These are phyloP conservation scores for Lonchura striata DNA, from an alignment of 2,113 vertebrate genomes.

Conservation along the genomic window DNA sequence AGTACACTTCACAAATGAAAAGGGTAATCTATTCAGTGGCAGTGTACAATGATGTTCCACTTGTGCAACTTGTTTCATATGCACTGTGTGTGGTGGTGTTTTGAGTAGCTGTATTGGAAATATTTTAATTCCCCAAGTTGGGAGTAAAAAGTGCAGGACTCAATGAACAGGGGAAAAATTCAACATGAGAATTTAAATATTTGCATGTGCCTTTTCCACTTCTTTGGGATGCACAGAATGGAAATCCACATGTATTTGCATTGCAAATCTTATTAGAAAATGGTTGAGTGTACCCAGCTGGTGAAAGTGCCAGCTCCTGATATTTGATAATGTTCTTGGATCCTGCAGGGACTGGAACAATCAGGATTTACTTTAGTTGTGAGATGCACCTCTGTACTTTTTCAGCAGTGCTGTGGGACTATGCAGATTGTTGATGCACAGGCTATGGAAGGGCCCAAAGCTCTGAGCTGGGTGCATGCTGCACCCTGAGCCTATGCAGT, in stretches of 20 bases:
- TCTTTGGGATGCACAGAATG: neutral
- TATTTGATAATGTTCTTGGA: neutral
- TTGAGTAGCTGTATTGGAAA: neutral
- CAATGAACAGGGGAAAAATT: neutral
- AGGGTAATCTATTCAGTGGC: neutral
- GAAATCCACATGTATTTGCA: neutral
- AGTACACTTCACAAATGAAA: neutral
- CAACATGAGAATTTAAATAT: slow-evolving; percentile 1
- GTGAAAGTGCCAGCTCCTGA: neutral
- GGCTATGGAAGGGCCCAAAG: rapidly evolving
- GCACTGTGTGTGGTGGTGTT: neutral
- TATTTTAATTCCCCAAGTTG: neutral
- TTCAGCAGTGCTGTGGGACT: neutral
- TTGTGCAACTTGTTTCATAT: neutral
- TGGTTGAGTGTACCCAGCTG: neutral
- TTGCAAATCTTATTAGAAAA: neutral
- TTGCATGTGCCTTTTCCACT: neutral
- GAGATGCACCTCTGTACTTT: neutral
- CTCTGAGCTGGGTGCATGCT: rapidly evolving
- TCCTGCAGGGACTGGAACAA: neutral
- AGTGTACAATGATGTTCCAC: neutral
- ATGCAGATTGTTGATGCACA: rapidly evolving
- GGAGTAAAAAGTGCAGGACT: neutral
- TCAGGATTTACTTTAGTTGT: neutral
- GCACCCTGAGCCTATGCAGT: neutral